Evolutionary conservation across 2,888 invertebrate genomes (phyloP).

Genomic region (Lithosia quadra): DNA sequence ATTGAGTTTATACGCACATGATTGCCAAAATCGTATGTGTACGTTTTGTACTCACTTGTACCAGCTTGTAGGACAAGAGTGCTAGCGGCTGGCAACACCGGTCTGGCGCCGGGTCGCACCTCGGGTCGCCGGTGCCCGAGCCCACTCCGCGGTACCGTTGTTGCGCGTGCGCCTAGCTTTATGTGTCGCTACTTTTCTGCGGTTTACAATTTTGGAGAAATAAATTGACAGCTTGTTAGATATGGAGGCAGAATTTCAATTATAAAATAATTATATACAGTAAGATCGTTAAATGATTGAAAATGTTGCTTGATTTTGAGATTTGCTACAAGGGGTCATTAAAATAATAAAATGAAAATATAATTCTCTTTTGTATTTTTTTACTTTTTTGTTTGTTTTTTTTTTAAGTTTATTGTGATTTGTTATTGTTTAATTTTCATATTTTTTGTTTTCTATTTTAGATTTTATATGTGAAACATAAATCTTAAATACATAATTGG

Average conservation of each 20-base stretch:
- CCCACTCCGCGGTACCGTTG: conserved; percentile 39
- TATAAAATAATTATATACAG: neutral
- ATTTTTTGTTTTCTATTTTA: too few relatives aligned
- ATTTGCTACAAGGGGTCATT: too few relatives aligned
- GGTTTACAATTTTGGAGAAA: conserved; percentile 11
- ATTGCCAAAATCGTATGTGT: neutral
- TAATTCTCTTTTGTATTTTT: too few relatives aligned
- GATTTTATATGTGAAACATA: too few relatives aligned
- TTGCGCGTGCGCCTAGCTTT: conserved; percentile 26
- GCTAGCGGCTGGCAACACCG: conserved; percentile 57
- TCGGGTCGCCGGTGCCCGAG: conserved; percentile 9
- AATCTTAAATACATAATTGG: too few relatives aligned
- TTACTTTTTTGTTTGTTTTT: too few relatives aligned
- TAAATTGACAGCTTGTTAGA: conserved; percentile 13
- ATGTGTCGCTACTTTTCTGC: conserved; percentile 20
- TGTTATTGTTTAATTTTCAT: too few relatives aligned
- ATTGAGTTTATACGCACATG: too few relatives aligned
- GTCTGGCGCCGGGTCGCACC: conserved; percentile 25
- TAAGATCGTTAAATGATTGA: neutral
- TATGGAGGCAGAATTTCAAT: neutral
- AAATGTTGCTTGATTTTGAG: neutral
- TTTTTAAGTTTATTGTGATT: too few relatives aligned
- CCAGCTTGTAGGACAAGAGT: conserved; percentile 53
- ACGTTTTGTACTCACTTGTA: conserved; percentile 26
- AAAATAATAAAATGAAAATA: too few relatives aligned